Percentiles rank a stretch among this genome's conserved stretches.
Conservation (phyloP, 1,140 invertebrate species). For the Eumeta japonica region DNA sequence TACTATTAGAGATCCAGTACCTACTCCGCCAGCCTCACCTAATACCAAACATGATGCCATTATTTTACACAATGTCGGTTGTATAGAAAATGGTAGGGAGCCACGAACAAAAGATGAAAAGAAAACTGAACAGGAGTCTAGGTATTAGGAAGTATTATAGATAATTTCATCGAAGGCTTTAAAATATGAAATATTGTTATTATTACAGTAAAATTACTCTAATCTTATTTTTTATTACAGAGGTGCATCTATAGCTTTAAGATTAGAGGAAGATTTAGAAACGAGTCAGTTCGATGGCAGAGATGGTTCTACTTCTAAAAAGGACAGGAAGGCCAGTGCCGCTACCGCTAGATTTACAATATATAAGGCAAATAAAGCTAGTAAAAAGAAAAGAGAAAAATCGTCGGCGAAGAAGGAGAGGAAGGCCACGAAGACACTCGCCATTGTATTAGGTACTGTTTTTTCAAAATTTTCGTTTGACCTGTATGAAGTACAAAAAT, state of each 20-base stretch:
- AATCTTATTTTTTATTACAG: too few relatives aligned
- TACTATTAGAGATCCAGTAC: slow-evolving; percentile 36
- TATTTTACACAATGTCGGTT: slow-evolving; percentile 34
- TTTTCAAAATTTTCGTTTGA: slow-evolving; percentile 5
- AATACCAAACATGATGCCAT: slow-evolving; percentile 31
- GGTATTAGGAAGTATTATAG: background rate
- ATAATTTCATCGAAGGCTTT: background rate
- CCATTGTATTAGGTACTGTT: slow-evolving; percentile 94
- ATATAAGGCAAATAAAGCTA: slow-evolving; percentile 92
- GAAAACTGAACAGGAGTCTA: slow-evolving; percentile 6
- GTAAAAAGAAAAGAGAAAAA: slow-evolving; percentile 90
- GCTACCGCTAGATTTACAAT: slow-evolving; percentile 81
- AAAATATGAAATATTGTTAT: too few relatives aligned
- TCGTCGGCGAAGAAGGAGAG: slow-evolving; percentile 93
- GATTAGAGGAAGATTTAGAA: slow-evolving; percentile 48
- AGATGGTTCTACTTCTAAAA: slow-evolving; percentile 58
- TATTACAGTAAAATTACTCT: too few relatives aligned
- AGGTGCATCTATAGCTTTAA: slow-evolving; percentile 53
- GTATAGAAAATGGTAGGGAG: slow-evolving; percentile 17
- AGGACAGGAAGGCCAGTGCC: slow-evolving; percentile 66
- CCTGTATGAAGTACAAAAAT: slow-evolving; percentile 5
- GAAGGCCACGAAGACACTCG: slow-evolving; percentile 98
- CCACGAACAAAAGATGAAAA: slow-evolving; percentile 45
- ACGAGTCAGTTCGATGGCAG: slow-evolving; percentile 35
- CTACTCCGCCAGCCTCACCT: slow-evolving; percentile 60